These are phyloP conservation scores for Dolichopus griseipennis DNA, from an alignment of 2,888 invertebrate genomes.

Conservation along the genomic window DNA sequence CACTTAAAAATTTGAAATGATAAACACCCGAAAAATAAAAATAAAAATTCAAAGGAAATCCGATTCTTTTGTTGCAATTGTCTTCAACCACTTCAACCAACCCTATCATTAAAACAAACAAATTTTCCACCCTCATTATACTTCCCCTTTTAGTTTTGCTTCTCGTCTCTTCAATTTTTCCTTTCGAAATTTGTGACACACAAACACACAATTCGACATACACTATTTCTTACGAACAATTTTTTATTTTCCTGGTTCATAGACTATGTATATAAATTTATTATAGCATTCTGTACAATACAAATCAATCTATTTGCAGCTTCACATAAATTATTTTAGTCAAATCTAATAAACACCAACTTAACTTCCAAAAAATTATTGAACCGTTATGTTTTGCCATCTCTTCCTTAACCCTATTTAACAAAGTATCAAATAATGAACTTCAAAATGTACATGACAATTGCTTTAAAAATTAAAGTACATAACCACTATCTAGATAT, in stretches of 20 bases:
- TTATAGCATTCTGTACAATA: background rate
- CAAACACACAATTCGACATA: no score
- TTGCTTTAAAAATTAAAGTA: background rate
- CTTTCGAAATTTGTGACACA: background rate
- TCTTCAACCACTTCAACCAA: background rate
- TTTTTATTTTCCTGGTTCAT: no score
- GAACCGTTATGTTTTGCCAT: background rate
- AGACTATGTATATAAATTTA: no score
- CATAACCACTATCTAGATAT: background rate
- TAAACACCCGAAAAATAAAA: no score
- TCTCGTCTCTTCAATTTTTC: background rate
- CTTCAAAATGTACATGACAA: background rate
- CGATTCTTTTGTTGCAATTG: conserved; percentile 6
- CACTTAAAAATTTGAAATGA: no score
- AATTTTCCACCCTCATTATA: background rate
- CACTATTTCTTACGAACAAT: no score
- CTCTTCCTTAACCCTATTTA: no score
- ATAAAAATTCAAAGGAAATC: background rate
- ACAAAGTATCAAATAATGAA: background rate
- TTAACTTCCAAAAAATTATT: background rate
- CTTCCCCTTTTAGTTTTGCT: background rate
- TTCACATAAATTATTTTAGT: background rate
- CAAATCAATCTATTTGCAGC: background rate
- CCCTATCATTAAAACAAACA: background rate
- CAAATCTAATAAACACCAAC: background rate